Percentiles rank a stretch among this genome's conserved stretches.
Conservation (phyloP, 2,113 vertebrate genomes). For the Coregonus clupeaformis region DNA sequence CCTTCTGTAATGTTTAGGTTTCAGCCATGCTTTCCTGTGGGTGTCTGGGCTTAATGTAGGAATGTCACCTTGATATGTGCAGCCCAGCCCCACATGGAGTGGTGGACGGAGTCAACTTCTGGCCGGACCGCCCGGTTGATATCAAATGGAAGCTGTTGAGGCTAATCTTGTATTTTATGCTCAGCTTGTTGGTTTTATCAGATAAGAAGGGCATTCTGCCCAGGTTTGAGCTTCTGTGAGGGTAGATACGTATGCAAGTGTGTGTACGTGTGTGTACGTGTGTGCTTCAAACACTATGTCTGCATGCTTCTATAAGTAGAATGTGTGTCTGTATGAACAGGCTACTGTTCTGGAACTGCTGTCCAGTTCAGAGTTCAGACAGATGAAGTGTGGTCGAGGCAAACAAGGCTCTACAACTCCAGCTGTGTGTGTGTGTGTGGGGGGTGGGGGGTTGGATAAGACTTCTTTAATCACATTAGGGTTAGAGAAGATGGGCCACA, state of each 20-base stretch:
- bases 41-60: slow-evolving; percentile 11
- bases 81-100: neutral
- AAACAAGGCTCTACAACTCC: neutral
- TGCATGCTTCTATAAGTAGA: neutral
- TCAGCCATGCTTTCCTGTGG: neutral
- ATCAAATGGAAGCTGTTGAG: slow-evolving; percentile 23
- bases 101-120: neutral
- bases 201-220: slow-evolving; percentile 23
- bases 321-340: neutral
- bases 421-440: neutral
- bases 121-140: neutral
- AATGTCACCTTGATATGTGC: neutral
- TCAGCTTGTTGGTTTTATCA: slow-evolving; percentile 20
- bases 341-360: slow-evolving; percentile 16
- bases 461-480: neutral
- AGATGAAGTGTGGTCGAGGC: neutral
- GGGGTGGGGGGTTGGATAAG: neutral
- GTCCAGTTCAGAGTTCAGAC: slow-evolving; percentile 1
- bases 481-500: neutral
- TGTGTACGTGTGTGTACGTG: slow-evolving; percentile 9
- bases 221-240: no score
- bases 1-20: slow-evolving; percentile 3
- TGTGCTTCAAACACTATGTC: slow-evolving; percentile 13
- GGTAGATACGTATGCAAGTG: neutral
- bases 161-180: slow-evolving; percentile 33